phyloP scores from a whole-genome alignment of 2,888 invertebrate genomes.

The Pinctada fucata region DNA sequence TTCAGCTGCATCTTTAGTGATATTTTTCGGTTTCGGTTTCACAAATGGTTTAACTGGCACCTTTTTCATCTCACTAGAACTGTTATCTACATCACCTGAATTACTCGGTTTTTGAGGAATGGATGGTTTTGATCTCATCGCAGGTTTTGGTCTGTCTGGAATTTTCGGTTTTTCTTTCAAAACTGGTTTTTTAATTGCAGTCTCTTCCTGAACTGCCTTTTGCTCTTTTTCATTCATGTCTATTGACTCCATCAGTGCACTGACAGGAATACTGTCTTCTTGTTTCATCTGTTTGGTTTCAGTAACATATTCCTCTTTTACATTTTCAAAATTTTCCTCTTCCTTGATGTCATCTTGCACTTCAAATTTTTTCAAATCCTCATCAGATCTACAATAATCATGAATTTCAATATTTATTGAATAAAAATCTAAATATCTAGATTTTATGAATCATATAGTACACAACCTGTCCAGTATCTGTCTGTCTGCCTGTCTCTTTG shows the following conservation, averaged over 20 bases:
- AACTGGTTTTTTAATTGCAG: neutral
- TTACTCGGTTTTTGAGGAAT: neutral
- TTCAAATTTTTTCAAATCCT: neutral
- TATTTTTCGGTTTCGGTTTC: slow-evolving; percentile 23
- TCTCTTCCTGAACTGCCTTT: neutral
- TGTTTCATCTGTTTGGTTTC: neutral
- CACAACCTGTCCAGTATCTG: too few species aligned
- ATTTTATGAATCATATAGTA: too few species aligned
- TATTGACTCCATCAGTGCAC: neutral
- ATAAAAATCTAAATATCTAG: too few species aligned
- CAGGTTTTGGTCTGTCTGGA: neutral
- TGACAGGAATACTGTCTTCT: neutral
- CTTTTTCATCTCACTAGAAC: slow-evolving; percentile 29
- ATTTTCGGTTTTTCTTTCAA: neutral
- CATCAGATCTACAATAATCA: neutral
- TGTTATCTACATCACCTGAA: neutral
- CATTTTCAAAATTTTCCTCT: too few species aligned
- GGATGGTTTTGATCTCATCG: neutral
- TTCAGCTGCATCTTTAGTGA: neutral
- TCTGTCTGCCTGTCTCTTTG: too few species aligned
- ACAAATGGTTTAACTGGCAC: slow-evolving; percentile 11
- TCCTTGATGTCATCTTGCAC: neutral
- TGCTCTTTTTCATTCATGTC: neutral
- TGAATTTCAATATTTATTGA: too few species aligned
- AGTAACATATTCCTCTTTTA: too few species aligned